Percentiles rank a stretch among this genome's conserved stretches.
Evolutionary conservation across 2,888 invertebrate species (phyloP).

Genomic region (Priocnemis perturbator): DNA sequence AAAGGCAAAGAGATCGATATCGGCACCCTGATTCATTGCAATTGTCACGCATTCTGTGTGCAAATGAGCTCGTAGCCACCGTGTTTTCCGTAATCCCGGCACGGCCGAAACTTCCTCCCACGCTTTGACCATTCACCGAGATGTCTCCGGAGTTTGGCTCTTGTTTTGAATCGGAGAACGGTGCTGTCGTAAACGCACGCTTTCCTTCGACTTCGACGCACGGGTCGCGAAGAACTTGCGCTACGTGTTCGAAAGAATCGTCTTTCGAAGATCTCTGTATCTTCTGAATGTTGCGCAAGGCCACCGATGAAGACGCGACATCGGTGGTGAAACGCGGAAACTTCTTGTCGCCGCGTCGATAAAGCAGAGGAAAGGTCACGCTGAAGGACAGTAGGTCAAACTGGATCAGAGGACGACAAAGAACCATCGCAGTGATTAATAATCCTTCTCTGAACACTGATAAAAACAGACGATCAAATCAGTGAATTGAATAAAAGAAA

Average conservation of each 20-base stretch:
- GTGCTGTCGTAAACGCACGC: too few species aligned
- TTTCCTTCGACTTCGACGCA: too few species aligned
- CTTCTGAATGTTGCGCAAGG: conserved; percentile 5
- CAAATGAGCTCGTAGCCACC: conserved; percentile 47
- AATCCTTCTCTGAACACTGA: background rate
- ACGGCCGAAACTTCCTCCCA: too few species aligned
- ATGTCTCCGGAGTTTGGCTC: too few species aligned
- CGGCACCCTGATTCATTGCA: conserved; percentile 48
- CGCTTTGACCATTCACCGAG: too few species aligned
- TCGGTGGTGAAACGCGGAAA: conserved; percentile 24
- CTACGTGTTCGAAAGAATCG: too few species aligned
- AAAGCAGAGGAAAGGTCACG: conserved; percentile 37
- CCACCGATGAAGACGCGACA: conserved; percentile 28
- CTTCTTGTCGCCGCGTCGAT: conserved; percentile 32
- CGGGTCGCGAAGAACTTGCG: too few species aligned
- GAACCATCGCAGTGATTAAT: background rate
- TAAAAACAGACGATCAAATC: too few species aligned
- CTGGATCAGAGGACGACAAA: background rate
- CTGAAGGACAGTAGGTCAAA: conserved; percentile 15
- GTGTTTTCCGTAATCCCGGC: background rate
- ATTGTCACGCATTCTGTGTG: conserved; percentile 53
- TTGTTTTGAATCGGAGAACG: too few species aligned
- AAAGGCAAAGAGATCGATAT: conserved; percentile 51
- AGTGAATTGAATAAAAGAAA: background rate
- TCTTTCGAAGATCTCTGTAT: background rate